Evolutionary conservation across 2,888 invertebrate genomes (phyloP), one percentile per base, ranked within the genome.

Genomic region (Bimastos eiseni): DNA sequence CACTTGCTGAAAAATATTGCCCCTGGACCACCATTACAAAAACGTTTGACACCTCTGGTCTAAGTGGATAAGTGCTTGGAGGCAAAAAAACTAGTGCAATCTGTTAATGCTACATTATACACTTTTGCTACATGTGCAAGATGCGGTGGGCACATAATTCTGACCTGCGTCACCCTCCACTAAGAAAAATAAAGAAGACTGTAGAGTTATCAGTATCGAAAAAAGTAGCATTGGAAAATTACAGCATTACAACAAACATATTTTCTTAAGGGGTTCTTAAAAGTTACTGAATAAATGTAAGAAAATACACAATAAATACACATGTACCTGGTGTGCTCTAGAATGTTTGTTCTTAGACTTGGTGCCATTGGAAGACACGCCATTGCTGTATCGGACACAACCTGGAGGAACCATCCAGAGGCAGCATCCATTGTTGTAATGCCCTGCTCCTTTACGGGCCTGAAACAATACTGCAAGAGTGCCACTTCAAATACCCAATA

Each of bases 341-440:
- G 92, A 34, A 95, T 93, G 37, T 91, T 92, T n/a, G 91, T 91
- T 70, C 94, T 92, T 37, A 95, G 93, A 17, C 91, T 91, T 41
- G 94, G 94, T 19, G 94, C 93, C 55, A 93, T 92, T 30, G 94
- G 94, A 89, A 94, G 92, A 30, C 93, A 92, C 38, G 94, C 93
- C 15, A 93, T 92, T 41, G 94, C 93, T 17, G 94, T 94, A 88
- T 94, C 93, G 2, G 94, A 93, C 88, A 94, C 90, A 36, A 95
- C 90, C 91, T 94, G 94, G 36, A 95, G 93, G 90, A 94, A 94
- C 95, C 95, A 95, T 84, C 93, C 92, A 15, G 94, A 94, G 13
- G 94, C 93, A 6, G 95, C 94, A 92, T 95, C 95, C 38, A 93
- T 91, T 33, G 94, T 94, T 93, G 94, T 94, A 41, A 95, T 92